phyloP scores from a whole-genome alignment of 2,113 vertebrate species.

The Anguilla japonica region DNA sequence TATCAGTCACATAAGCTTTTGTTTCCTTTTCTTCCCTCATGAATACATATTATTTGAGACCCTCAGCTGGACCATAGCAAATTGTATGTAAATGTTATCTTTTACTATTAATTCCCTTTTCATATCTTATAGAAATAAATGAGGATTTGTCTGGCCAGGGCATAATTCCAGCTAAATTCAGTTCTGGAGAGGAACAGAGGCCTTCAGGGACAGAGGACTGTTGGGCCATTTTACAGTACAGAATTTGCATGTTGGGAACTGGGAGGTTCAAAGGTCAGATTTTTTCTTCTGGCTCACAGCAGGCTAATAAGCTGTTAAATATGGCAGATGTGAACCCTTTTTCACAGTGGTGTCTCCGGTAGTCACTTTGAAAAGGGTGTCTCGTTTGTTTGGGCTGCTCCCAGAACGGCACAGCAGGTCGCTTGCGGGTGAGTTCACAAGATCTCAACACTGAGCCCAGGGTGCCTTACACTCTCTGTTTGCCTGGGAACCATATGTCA shows the following conservation, averaged over 20 bases:
- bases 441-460: slow-evolving; percentile 23
- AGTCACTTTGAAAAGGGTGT: slow-evolving; percentile 22
- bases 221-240: not conserved
- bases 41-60: not conserved
- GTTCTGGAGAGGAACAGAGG: not conserved
- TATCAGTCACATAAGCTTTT: too few species aligned
- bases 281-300: slow-evolving; percentile 37
- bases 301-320: slow-evolving; percentile 40
- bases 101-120: not conserved
- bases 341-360: slow-evolving; percentile 20
- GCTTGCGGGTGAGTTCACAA: slow-evolving; percentile 12
- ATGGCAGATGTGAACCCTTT: slow-evolving; percentile 14
- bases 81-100: not conserved
- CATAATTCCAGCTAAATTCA: not conserved
- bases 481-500: slow-evolving; percentile 26
- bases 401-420: not conserved
- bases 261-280: slow-evolving; percentile 46
- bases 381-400: slow-evolving; percentile 23
- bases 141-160: not conserved
- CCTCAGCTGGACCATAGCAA: too few species aligned
- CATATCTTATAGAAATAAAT: not conserved
- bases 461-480: slow-evolving; percentile 25
- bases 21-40: not conserved
- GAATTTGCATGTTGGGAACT: not conserved
- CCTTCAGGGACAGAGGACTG: not conserved